Percentiles rank a stretch among this genome's conserved stretches.
Conservation (phyloP, 2,888 invertebrate species). For the Chaetogeoica ovagalla region DNA sequence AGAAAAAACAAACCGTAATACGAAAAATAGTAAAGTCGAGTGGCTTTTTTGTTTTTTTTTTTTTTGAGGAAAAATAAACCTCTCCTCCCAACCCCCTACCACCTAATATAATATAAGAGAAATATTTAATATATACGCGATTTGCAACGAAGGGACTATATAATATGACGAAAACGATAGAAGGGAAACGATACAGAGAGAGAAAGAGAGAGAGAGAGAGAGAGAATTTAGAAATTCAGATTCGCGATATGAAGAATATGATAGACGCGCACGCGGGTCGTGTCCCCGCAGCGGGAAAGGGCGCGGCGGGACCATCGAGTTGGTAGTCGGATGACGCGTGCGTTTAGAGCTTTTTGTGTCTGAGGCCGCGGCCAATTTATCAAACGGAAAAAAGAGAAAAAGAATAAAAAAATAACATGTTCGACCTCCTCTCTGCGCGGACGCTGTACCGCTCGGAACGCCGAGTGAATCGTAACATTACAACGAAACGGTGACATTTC, state of each 20-base stretch:
- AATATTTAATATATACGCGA: too few relatives aligned
- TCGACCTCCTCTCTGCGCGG: conserved; percentile 16
- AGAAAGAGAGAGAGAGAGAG: background rate
- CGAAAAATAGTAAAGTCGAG: too few relatives aligned
- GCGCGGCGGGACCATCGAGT: too few relatives aligned
- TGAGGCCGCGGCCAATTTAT: conserved; percentile 56
- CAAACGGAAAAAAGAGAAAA: too few relatives aligned
- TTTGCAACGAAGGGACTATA: background rate
- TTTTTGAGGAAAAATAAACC: too few relatives aligned
- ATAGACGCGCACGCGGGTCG: too few relatives aligned
- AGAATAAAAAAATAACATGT: conserved; percentile 35
- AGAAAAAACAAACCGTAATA: too few relatives aligned
- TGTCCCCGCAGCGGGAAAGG: too few relatives aligned
- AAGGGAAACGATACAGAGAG: background rate
- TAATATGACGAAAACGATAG: background rate
- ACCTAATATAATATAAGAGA: too few relatives aligned
- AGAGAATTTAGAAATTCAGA: conserved; percentile 56
- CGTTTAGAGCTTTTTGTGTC: conserved; percentile 56
- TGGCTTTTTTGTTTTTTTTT: too few relatives aligned
- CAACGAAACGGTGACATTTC: conserved; percentile 56
- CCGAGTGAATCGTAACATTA: conserved; percentile 56
- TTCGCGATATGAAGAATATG: conserved; percentile 51
- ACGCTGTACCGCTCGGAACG: conserved; percentile 39
- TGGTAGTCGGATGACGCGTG: conserved; percentile 54
- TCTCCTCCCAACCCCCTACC: too few relatives aligned